These are phyloP conservation scores for Chiroxiphia lanceolata DNA, from an alignment of 2,797 vertebrate species.

Conservation along the genomic window DNA sequence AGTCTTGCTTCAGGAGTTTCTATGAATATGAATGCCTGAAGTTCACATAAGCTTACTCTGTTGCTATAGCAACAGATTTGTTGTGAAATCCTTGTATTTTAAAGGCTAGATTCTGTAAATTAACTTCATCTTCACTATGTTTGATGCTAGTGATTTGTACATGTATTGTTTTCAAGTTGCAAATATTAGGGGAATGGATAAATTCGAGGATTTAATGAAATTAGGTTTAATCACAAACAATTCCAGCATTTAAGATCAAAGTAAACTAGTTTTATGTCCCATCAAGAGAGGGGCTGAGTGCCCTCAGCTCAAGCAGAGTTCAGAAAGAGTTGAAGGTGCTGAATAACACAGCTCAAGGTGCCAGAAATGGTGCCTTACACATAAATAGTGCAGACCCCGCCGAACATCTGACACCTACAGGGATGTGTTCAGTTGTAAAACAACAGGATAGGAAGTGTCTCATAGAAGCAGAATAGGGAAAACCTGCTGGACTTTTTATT, in stretches of 20 bases:
- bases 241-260: not conserved
- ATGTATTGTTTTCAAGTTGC: constrained; percentile 26
- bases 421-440: not conserved
- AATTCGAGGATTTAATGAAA: not conserved
- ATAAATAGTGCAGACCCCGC: not conserved
- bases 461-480: not conserved
- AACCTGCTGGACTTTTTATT: not conserved
- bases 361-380: not conserved
- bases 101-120: constrained; percentile 71
- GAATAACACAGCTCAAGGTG: not conserved
- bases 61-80: constrained; percentile 76
- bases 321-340: not conserved
- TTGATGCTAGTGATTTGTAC: constrained; percentile 47
- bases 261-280: not conserved
- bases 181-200: not conserved
- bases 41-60: constrained; percentile 77
- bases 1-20: constrained; percentile 81
- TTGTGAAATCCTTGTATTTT: constrained; percentile 77
- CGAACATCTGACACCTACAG: not conserved
- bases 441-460: not conserved
- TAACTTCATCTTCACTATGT: constrained; percentile 61
- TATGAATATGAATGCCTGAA: constrained; percentile 79
- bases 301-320: not conserved
- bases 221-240: not conserved
- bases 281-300: not conserved